A percentile compares a stretch with the other conserved stretches of the same genome.
Evolutionary conservation across 2,888 invertebrate species (phyloP).

Genomic region (Drosophila neutralis): DNA sequence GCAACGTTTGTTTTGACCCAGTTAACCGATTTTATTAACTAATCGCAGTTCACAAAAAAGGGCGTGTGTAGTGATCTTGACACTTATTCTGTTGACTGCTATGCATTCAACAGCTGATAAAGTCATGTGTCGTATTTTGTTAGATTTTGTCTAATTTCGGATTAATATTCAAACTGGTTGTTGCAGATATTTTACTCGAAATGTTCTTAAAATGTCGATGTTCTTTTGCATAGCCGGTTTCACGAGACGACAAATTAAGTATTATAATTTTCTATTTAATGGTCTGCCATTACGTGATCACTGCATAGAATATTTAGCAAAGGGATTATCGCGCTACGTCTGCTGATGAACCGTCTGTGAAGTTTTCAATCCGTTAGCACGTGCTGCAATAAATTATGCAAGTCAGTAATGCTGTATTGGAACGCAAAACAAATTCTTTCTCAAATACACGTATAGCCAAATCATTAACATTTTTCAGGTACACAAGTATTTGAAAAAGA

Average conservation of each 20-base stretch:
- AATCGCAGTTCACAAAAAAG: constrained; percentile 15
- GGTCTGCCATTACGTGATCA: background rate
- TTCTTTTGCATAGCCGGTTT: constrained; percentile 56
- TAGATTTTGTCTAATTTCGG: constrained; percentile 13
- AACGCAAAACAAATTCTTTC: background rate
- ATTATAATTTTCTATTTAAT: constrained; percentile 34
- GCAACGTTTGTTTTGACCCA: constrained; percentile 31
- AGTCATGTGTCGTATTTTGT: background rate
- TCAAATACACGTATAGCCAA: background rate
- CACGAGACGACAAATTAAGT: constrained; percentile 28
- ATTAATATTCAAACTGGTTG: constrained; percentile 32
- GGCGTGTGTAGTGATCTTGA: constrained; percentile 49
- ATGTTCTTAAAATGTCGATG: constrained; percentile 5
- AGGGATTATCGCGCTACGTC: background rate
- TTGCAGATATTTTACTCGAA: constrained; percentile 1
- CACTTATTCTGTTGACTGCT: constrained; percentile 1
- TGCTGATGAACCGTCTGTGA: background rate
- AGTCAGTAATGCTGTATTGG: background rate
- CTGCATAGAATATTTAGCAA: constrained; percentile 1
- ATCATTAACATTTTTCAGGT: background rate
- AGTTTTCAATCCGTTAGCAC: constrained; percentile 9
- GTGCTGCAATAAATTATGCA: background rate
- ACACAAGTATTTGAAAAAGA: background rate
- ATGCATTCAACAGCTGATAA: constrained; percentile 6
- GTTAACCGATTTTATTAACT: constrained; percentile 25